Conservation (phyloP, 92 coral and sea anemone genomes). For the Umimayanthus kanabou region DNA sequence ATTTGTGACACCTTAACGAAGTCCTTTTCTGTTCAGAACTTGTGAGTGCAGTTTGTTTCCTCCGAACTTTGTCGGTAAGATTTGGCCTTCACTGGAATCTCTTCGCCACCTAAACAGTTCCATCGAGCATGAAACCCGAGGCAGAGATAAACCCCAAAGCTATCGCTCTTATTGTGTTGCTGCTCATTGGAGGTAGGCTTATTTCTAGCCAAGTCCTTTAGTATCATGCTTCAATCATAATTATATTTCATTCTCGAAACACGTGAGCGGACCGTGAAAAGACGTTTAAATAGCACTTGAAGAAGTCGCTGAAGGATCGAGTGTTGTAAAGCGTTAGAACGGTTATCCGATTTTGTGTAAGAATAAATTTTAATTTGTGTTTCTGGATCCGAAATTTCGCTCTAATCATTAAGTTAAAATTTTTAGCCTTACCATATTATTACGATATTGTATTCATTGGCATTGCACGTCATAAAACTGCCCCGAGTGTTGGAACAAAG, state of each 20-base stretch:
- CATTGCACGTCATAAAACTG: neutral
- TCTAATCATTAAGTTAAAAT: too few relatives aligned
- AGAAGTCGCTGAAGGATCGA: neutral
- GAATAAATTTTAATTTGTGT: too few relatives aligned
- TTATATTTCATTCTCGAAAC: neutral
- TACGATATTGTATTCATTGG: neutral
- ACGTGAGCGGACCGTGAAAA: neutral
- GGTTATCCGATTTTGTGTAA: neutral
- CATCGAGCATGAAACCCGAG: constrained; percentile 4
- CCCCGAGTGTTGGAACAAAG: neutral
- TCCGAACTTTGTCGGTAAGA: neutral
- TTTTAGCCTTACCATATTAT: too few relatives aligned
- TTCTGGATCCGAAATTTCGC: too few relatives aligned
- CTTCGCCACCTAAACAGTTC: neutral
- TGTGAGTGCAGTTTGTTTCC: neutral
- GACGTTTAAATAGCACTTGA: neutral
- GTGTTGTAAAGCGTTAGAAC: neutral
- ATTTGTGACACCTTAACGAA: constrained; percentile 18
- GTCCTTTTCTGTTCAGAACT: neutral
- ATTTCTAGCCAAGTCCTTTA: neutral
- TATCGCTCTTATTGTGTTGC: neutral
- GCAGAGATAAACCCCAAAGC: constrained; percentile 3
- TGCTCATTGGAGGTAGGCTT: constrained; percentile 7
- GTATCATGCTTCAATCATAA: neutral
- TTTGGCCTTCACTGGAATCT: neutral